phyloP scores from a whole-genome alignment of 2,797 vertebrate species.

The Girardinus metallicus region DNA sequence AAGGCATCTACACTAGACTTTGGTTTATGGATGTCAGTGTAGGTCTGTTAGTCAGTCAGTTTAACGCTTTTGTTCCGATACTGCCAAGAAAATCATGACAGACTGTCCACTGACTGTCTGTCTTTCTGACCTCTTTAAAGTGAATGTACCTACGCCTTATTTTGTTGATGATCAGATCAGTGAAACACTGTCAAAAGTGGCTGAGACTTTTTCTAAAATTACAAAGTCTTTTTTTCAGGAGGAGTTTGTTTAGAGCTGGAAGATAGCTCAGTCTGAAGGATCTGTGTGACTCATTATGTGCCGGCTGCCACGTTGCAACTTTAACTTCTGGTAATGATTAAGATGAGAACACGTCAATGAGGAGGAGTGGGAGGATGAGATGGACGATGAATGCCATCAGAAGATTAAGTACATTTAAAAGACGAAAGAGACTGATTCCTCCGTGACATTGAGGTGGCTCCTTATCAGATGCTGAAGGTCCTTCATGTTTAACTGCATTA shows the following conservation, averaged over 20 bases:
- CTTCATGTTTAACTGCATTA: conserved; percentile 43
- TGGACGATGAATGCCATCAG: conserved; percentile 56
- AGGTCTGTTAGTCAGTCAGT: conserved; percentile 1
- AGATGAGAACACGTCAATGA: conserved; percentile 58
- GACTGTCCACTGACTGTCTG: not conserved
- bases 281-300: conserved; percentile 21
- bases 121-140: not conserved
- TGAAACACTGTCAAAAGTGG: not conserved
- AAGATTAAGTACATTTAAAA: conserved; percentile 53
- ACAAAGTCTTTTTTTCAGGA: not conserved
- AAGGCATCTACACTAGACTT: not conserved
- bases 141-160: not conserved
- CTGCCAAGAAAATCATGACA: not conserved
- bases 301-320: conserved; percentile 20
- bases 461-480: conserved; percentile 61
- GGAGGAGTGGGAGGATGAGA: conserved; percentile 51
- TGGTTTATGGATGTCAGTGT: conserved; percentile 2
- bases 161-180: not conserved
- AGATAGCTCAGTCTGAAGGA: conserved; percentile 12
- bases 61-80: not conserved
- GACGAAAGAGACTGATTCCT: conserved; percentile 59
- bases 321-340: conserved; percentile 53
- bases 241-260: conserved; percentile 13
- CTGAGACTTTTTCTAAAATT: conserved; percentile 2
- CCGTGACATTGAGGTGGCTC: conserved; percentile 47